Base-by-base conservation (phyloP, 64 coral and sea anemone genomes). In the Trachythela sp. region DNA sequence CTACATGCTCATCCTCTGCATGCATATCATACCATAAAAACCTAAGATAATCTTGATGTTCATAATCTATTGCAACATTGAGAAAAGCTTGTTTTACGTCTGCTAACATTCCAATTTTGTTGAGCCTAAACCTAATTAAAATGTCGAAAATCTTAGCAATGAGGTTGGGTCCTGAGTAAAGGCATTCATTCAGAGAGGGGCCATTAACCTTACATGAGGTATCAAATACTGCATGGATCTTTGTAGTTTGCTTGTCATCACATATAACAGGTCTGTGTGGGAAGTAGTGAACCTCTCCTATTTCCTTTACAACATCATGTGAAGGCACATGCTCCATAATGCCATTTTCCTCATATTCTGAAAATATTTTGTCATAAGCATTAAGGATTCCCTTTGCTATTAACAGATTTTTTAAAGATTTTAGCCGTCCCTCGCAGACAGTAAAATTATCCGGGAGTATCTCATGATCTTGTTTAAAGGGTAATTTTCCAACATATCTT, bases 111-210 rank as follows among this genome's bases (percentile, higher is more conserved):
- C 15, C 68, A 72, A 4, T 31, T 26, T 72, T 72, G 29, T 72
- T 72, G 1, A 72, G 68, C 10, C 68, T 72, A 4, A 72, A 35
- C 10, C 24, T 72, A 29, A 72, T 14, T 26, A 72, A 35, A 10
- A 72, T 72, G 33, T 72, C 68, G 68, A 72, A 72, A 72, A 72
- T 35, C 29, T 72, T 72, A 24, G 68, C 68, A 31, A 72, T 31
- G 9, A 72, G 29, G 29, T 72, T 72, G 2, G 68, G 68, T 1
- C 68, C 68, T n/a, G n/a, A n/a, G n/a, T n/a, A n/a, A n/a, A n/a
- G n/a, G n/a, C n/a, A n/a, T n/a, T n/a, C n/a, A n/a, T 52, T 52
- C 22, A 52, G 14, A 14, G 48, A 70, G 8, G 64, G 64, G 24
- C 64, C 64, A 70, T 70, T 8, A 70, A 35, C 33, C 29, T 72